These are phyloP conservation scores for Avahi laniger DNA, from an alignment of 2,797 vertebrate species.

Conservation along the genomic window DNA sequence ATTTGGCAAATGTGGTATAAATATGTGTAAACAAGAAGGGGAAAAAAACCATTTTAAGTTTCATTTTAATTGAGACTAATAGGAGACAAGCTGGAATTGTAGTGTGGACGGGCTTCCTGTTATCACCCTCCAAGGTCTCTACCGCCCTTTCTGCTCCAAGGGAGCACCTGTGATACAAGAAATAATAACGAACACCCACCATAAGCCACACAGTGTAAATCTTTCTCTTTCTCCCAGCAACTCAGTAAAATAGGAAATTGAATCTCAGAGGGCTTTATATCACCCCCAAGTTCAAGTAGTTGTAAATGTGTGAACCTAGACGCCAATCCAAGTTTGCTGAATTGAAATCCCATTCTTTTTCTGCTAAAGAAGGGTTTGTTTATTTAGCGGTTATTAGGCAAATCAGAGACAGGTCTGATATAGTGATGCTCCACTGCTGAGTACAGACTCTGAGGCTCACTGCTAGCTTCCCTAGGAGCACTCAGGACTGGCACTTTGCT, in stretches of 20 bases:
- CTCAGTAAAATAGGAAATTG: neutral
- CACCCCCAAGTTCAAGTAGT: neutral
- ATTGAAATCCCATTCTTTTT: neutral
- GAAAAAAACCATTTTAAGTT: neutral
- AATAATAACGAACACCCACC: neutral
- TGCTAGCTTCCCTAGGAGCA: neutral
- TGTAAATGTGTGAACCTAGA: neutral
- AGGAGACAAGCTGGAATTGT: neutral
- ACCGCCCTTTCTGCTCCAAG: neutral
- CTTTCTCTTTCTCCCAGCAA: neutral
- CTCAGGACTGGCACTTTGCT: neutral
- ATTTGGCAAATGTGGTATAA: slow-evolving; percentile 13
- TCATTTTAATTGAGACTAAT: neutral
- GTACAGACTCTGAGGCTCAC: neutral
- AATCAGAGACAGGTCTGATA: neutral
- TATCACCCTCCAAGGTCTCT: neutral
- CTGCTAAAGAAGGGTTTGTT: neutral
- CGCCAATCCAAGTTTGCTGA: neutral
- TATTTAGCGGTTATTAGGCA: neutral
- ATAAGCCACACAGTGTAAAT: neutral
- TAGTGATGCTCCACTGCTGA: no score
- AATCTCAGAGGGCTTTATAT: neutral
- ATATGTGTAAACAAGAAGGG: neutral
- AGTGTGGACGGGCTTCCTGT: neutral
- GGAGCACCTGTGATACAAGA: neutral